phyloP scores from a whole-genome alignment of 1,140 invertebrate genomes.

The Pseudobourletiella spinata region DNA sequence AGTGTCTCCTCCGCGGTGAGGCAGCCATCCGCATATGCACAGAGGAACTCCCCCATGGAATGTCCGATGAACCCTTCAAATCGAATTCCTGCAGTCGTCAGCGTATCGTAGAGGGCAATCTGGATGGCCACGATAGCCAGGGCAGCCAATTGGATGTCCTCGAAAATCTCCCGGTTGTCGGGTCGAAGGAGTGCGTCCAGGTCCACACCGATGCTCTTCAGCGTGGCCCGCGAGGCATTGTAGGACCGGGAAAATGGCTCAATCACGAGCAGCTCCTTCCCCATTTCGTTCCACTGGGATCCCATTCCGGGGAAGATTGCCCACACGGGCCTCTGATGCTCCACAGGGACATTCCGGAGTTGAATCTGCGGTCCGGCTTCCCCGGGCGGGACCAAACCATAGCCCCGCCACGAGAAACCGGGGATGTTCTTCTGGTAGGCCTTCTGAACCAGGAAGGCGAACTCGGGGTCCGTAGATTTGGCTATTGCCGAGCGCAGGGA shows the following conservation, averaged over 20 bases:
- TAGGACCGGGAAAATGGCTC: slow-evolving; percentile 61
- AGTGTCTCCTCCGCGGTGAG: slow-evolving; percentile 88
- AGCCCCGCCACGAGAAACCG: background rate
- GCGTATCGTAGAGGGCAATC: slow-evolving; percentile 65
- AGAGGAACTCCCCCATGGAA: slow-evolving; percentile 88
- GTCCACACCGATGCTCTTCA: background rate
- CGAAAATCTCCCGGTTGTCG: slow-evolving; percentile 62
- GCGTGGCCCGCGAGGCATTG: background rate
- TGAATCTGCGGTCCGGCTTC: slow-evolving; percentile 45
- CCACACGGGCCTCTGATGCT: too few relatives aligned
- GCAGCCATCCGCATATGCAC: slow-evolving; percentile 92
- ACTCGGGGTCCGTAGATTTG: background rate
- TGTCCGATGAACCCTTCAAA: slow-evolving; percentile 94
- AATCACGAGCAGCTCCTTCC: slow-evolving; percentile 65
- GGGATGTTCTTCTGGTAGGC: background rate
- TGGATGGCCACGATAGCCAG: slow-evolving; percentile 90
- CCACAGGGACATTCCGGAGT: too few relatives aligned
- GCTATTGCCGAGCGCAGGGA: background rate
- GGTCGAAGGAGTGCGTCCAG: slow-evolving; percentile 55
- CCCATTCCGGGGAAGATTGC: slow-evolving; percentile 95
- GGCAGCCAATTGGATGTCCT: slow-evolving; percentile 79
- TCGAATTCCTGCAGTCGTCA: slow-evolving; percentile 64
- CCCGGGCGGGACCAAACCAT: background rate
- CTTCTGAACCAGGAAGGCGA: background rate
- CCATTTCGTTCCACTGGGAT: slow-evolving; percentile 92